Base-by-base conservation (phyloP, 2,888 invertebrate genomes). In the Panzeria rudis region DNA sequence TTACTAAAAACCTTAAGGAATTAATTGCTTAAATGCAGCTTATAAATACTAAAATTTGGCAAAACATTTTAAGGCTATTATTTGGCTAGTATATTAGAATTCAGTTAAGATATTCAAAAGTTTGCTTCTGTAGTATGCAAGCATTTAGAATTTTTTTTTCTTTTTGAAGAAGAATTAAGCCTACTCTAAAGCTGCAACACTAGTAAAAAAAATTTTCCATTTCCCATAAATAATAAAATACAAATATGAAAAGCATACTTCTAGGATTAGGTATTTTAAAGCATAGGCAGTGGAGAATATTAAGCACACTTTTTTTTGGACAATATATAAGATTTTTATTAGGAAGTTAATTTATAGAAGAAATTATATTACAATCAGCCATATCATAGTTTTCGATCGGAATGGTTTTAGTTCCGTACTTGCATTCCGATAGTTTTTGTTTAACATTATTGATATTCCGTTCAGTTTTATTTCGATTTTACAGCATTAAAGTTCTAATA, bases 181-280 rank as follows among this genome's bases (percentile, higher is more conserved):
- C 20, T 68, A 32, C n/a, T 38, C 29, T 29, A 20, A 13, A 32
- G 64, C 13, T 35, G 47, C 8, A 66, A 35, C 35, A 56, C n/a
- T 47, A 35, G 9, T 15, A 35, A 3, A 66, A 25, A n/a, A 38
- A 41, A 44, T 54, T 17, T 47, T 29, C 11, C 32, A 29, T 76
- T 66, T n/a, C 54, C 32, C 66, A 76, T 76, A 54, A 66, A 76
- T 69, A 78, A 78, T 62, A 41, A 38, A 62, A 54, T 35, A 29
- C n/a, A 62, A 79, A 77, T 47, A 77, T 72, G 59, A 56, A 84
- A 68, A 78, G 78, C 85, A 78, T 82, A 78, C 77, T 72, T 78
- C 64, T 50, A 79, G 78, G 79, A 56, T 73, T 50, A 6, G 59
- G 35, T 38, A 17, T 75, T 59, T 38, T 61, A 52, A 35, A 56